Base-by-base conservation (phyloP, 2,797 vertebrate genomes). In the Enteromius unitaeniatus region DNA sequence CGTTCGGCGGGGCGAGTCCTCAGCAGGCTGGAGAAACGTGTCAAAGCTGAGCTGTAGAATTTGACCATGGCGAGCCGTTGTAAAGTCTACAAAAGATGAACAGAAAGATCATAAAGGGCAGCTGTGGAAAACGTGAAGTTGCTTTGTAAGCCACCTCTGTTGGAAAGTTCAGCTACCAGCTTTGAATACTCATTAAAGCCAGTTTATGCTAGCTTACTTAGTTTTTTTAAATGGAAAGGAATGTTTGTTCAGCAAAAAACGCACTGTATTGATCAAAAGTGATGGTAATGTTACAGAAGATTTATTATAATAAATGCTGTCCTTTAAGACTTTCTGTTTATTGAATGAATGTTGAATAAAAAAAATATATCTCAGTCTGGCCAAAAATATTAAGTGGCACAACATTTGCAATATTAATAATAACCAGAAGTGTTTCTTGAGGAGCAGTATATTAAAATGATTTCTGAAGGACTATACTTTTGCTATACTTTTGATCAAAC, bases 71-170 rank as follows among this genome's bases (percentile, higher is more conserved):
- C 23, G 55, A 64, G 58, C 31, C 19, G 3, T 34, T 72, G 68
- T 73, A 34, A 72, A 81, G 53, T 60, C 40, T 78, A 45, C 53
- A 47, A 11, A 81, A 73, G 69, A 55, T 23, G 26, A 58, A 31
- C 47, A 15, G 14, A 31, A 45, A 60, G 37, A 45, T 72, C n/a
- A 70, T 31, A 21, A 58, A 26, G 23, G 3, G 11, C 15, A 26
- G 23, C 65, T 80, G 47, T 58, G 64, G 64, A 79, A 79, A 79
- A 31, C 5, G 45, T 67, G 17, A 64, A 78, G 23, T 31, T 45
- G 45, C 26, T 70, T 58, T 80, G 17, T 58, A 58, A 42, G 34
- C 8, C 47, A 58, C n/a, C 47, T 21, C 77, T 69, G n/a, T 26
- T 9, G n/a, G 65, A 79, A 40, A 79, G 37, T 40, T 26, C 11